These are phyloP conservation scores for Cephalotes varians DNA, from an alignment of 2,888 invertebrate species.

Conservation along the genomic window DNA sequence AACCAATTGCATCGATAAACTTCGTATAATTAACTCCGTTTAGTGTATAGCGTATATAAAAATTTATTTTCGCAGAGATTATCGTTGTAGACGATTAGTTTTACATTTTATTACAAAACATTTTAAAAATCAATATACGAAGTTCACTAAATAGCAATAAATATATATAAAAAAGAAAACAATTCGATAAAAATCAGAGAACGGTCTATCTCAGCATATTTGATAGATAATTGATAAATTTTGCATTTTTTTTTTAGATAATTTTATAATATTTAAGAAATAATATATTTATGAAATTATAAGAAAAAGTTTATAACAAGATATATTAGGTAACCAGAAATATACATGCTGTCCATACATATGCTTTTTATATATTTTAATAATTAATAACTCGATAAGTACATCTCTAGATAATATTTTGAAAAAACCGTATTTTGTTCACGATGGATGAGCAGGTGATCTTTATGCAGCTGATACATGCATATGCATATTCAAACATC, in stretches of 20 bases:
- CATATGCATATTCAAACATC: constrained; percentile 24
- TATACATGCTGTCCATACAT: not conserved
- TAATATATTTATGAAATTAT: not conserved
- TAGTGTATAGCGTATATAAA: not conserved
- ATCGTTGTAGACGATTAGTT: not conserved
- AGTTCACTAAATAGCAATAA: not conserved
- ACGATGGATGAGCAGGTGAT: not conserved
- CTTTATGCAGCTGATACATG: not conserved
- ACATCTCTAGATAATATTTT: not conserved
- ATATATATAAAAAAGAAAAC: not conserved
- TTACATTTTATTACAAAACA: not conserved
- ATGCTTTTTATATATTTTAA: not conserved
- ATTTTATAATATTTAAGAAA: not conserved
- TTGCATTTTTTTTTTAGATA: not conserved
- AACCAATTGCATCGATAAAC: not conserved
- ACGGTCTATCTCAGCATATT: not conserved
- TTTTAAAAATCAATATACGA: not conserved
- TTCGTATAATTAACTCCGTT: not conserved
- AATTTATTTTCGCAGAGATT: not conserved
- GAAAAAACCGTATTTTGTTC: not conserved
- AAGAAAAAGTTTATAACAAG: not conserved
- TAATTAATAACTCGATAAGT: not conserved
- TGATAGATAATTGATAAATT: not conserved
- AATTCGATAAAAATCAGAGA: not conserved
- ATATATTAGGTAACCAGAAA: not conserved